phyloP scores from a whole-genome alignment of 2,888 invertebrate species.

The Drosophila hamatofila region DNA sequence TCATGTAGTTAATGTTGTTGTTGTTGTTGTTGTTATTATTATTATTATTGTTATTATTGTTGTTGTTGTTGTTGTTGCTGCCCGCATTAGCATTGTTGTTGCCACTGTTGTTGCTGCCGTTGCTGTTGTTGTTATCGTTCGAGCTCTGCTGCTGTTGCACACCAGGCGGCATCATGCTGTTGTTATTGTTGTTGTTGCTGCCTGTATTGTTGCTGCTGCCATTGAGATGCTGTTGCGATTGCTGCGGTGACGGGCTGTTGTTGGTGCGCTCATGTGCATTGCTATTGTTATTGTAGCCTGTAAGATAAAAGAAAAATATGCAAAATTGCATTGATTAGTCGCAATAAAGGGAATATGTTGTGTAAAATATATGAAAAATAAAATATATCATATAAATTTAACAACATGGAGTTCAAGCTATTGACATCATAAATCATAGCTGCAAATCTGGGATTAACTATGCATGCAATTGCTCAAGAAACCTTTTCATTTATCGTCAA shows the following conservation, averaged over 20 bases:
- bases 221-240: constrained; percentile 51
- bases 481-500: too few relatives aligned
- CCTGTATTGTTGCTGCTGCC: constrained; percentile 52
- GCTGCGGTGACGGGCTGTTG: constrained; percentile 82
- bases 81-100: constrained; percentile 46
- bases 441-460: too few relatives aligned
- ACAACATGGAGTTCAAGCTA: too few relatives aligned
- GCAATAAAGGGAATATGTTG: neutral
- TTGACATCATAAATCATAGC: too few relatives aligned
- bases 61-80: constrained; percentile 52
- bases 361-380: too few relatives aligned
- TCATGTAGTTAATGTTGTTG: constrained; percentile 83
- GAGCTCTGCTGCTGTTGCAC: constrained; percentile 64
- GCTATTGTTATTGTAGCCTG: constrained; percentile 79
- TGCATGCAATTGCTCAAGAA: too few relatives aligned
- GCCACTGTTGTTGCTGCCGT: constrained; percentile 49
- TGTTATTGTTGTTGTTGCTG: constrained; percentile 49
- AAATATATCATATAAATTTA: too few relatives aligned
- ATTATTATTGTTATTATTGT: constrained; percentile 61
- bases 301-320: constrained; percentile 3
- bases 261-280: constrained; percentile 83
- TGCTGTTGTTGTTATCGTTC: constrained; percentile 56
- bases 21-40: constrained; percentile 73
- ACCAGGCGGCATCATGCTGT: constrained; percentile 74
- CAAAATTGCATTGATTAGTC: constrained; percentile 6